Evolutionary conservation across 92 coral and sea anemone species (phyloP).

Genomic region (Pocillopora grandis): DNA sequence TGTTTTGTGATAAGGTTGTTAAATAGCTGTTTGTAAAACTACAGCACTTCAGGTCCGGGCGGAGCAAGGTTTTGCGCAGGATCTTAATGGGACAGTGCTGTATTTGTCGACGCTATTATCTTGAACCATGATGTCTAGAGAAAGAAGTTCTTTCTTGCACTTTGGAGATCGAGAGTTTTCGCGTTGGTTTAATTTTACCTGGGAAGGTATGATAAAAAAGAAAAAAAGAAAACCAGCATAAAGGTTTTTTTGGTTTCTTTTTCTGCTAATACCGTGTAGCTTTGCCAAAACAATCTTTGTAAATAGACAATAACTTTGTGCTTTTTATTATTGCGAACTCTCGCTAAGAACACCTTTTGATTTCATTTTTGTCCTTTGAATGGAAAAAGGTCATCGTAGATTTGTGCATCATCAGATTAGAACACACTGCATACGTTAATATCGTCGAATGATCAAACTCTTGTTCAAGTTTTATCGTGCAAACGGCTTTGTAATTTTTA

Average conservation of each 20-base stretch:
- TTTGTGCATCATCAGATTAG: no score
- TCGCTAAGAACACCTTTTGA: no score
- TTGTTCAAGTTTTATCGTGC: no score
- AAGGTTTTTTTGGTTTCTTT: neutral
- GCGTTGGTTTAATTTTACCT: slow-evolving; percentile 38
- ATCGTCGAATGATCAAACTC: no score
- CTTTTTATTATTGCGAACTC: no score
- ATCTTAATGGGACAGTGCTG: neutral
- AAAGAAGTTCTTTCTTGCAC: slow-evolving; percentile 3
- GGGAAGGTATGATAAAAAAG: slow-evolving; percentile 29
- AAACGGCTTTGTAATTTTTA: no score
- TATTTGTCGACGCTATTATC: neutral
- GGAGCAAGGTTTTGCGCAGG: neutral
- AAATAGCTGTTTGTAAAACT: neutral
- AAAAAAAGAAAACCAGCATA: no score
- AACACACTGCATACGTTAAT: no score
- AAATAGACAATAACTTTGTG: no score
- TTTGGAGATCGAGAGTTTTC: slow-evolving; percentile 17
- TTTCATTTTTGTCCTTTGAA: no score
- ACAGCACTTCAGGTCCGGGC: neutral
- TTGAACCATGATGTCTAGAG: neutral
- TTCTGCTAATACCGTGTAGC: neutral
- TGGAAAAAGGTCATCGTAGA: no score
- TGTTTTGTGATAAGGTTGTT: neutral
- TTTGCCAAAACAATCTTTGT: no score